Base-by-base conservation (phyloP, 2,888 invertebrate genomes). In the Aspidapion aeneum region DNA sequence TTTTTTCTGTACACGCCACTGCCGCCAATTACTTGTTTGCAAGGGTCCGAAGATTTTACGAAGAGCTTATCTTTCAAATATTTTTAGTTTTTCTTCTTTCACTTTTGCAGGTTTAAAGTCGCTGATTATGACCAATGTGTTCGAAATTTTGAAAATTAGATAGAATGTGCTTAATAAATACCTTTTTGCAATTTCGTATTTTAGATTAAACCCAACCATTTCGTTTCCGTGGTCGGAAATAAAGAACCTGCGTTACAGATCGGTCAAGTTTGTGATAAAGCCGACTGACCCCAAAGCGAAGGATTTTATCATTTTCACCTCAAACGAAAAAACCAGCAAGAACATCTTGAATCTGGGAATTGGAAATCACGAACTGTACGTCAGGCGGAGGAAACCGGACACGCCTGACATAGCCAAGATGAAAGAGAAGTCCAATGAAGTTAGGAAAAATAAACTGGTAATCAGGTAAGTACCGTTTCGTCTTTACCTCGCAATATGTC, bases 191-290 rank as follows among this genome's bases (percentile, higher is more conserved):
- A n/a, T n/a, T 35, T 35, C 52, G 55, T 58, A 56, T 80, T 82
- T 51, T 82, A 91, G 91, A 78, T 84, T 99, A 75, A 97, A 96
- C 63, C 98, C 98, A 21, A 98, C 96, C 82, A 96, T 98, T 80
- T 96, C 98, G 51, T 98, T 98, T 82, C 98, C 98, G 1, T 98
- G 98, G 98, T 96, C 97, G 60, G 98, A 98, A 84, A 99, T 99
- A 79, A 90, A 97, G 74, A 98, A 98, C 82, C 96, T 99, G 76
- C 98, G 97, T 66, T 99, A 98, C 85, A 97, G 96, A 80, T 98
- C 98, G 82, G 93, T 94, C 80, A 98, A 97, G 82, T 99, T 99
- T 84, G 94, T 97, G 72, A 99, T 99, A 77, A 98, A 98, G 82
- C 97, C 98, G 63, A 96, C 96, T 75, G 98, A 98, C 83, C 98